A percentile compares a stretch with the other conserved stretches of the same genome.
phyloP scores from a whole-genome alignment of 2,888 invertebrate genomes.

The Hirtodrosophila trivittata region DNA sequence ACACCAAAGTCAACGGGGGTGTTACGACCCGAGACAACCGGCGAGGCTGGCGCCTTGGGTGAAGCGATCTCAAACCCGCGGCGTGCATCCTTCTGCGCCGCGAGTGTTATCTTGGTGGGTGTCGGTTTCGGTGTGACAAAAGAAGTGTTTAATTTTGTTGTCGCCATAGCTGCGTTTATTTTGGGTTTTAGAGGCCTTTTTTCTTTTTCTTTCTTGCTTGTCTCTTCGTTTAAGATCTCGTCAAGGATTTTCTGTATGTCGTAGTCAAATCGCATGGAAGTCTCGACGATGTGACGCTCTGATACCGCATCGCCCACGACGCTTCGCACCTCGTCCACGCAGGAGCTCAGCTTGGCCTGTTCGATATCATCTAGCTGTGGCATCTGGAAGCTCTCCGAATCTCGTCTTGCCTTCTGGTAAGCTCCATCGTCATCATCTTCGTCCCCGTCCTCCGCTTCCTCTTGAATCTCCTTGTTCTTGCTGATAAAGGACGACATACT shows the following conservation, averaged over 20 bases:
- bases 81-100: constrained; percentile 68
- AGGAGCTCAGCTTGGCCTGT: constrained; percentile 90
- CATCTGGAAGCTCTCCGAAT: constrained; percentile 84
- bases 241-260: constrained; percentile 90
- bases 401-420: constrained; percentile 83
- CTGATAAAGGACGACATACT: constrained; percentile 90
- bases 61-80: constrained; percentile 83
- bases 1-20: constrained; percentile 83
- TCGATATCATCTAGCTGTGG: constrained; percentile 87
- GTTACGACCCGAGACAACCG: constrained; percentile 86
- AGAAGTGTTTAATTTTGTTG: constrained; percentile 7
- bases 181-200: constrained; percentile 36
- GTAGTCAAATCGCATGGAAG: constrained; percentile 89
- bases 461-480: constrained; percentile 88
- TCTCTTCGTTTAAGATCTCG: constrained; percentile 87
- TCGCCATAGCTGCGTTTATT: constrained; percentile 5
- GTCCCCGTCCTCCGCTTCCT: constrained; percentile 88
- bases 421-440: constrained; percentile 84
- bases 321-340: constrained; percentile 92
- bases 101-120: constrained; percentile 62
- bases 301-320: constrained; percentile 91
- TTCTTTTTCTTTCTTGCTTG: constrained; percentile 50
- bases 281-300: constrained; percentile 89
- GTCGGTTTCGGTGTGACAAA: constrained; percentile 26
- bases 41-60: constrained; percentile 89